These are phyloP conservation scores for Torymus auratus DNA, from an alignment of 2,888 invertebrate species.

Conservation along the genomic window DNA sequence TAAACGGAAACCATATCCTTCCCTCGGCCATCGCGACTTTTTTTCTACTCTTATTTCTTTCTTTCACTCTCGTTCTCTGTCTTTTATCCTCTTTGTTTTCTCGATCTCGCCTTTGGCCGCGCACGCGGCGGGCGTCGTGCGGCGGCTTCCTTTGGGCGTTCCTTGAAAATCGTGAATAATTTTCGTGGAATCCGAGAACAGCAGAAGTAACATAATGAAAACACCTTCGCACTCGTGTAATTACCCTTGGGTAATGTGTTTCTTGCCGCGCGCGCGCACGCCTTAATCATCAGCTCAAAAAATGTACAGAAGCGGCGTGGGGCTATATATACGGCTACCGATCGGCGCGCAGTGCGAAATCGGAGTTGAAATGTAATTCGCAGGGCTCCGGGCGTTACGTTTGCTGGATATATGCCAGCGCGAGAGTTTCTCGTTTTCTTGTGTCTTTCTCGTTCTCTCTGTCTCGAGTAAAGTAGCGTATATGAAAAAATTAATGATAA, in stretches of 20 bases:
- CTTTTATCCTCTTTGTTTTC: slow-evolving; percentile 6
- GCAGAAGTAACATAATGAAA: slow-evolving; percentile 12
- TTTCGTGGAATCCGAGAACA: slow-evolving; percentile 34
- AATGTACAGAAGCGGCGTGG: not conserved
- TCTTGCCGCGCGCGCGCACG: not conserved
- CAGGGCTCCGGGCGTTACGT: no score
- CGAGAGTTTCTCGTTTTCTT: not conserved
- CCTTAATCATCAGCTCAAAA: slow-evolving; percentile 10
- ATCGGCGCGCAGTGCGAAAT: not conserved
- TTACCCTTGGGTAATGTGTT: slow-evolving; percentile 6
- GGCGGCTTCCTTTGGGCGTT: slow-evolving; percentile 59
- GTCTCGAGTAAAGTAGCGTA: no score
- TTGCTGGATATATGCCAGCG: not conserved
- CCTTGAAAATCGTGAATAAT: slow-evolving; percentile 46
- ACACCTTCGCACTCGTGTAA: not conserved
- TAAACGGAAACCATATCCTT: no score
- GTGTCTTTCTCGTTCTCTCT: no score
- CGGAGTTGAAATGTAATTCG: not conserved
- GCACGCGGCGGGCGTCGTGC: slow-evolving; percentile 18
- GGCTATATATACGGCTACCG: not conserved
- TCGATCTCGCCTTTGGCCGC: slow-evolving; percentile 59
- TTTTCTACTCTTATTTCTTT: not conserved
- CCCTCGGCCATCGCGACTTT: no score
- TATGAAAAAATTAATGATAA: slow-evolving; percentile 1
- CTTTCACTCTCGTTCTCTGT: not conserved